Conservation (phyloP, 2,888 invertebrate species). For the Drosophila mayaguana region DNA sequence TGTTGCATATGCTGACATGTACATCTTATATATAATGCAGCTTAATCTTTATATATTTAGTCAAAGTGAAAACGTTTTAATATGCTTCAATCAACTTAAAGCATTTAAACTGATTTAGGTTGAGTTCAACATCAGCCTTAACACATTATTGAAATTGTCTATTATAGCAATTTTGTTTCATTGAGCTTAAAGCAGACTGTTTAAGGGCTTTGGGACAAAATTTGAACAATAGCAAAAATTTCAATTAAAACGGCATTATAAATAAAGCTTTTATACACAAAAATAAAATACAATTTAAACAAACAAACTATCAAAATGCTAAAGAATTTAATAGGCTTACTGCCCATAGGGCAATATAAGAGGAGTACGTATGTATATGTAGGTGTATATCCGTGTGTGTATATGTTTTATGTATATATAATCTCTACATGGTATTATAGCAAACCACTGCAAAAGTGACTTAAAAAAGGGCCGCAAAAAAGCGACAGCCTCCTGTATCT, state of each 20-base stretch:
- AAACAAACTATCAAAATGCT: slow-evolving; percentile 10
- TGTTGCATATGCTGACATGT: too few species aligned
- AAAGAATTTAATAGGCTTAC: slow-evolving; percentile 28
- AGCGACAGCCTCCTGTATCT: slow-evolving; percentile 36
- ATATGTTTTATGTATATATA: slow-evolving; percentile 7
- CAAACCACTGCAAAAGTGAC: slow-evolving; percentile 38
- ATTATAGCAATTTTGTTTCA: background rate
- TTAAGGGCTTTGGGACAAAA: background rate
- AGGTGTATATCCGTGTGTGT: background rate
- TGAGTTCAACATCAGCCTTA: background rate
- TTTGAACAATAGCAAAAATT: background rate
- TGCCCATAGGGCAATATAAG: background rate
- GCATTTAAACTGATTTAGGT: too few species aligned
- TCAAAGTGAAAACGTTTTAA: background rate
- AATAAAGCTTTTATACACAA: background rate
- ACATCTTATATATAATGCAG: too few species aligned
- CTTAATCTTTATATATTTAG: too few species aligned
- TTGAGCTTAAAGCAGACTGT: background rate
- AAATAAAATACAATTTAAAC: slow-evolving; percentile 6
- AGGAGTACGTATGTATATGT: background rate
- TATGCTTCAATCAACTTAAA: background rate
- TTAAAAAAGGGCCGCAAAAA: slow-evolving; percentile 40
- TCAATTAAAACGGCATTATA: slow-evolving; percentile 6
- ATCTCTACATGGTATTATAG: slow-evolving; percentile 29
- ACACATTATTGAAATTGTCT: background rate